Evolutionary conservation across 2,888 invertebrate genomes (phyloP).

Genomic region (Micropterix aruncella): DNA sequence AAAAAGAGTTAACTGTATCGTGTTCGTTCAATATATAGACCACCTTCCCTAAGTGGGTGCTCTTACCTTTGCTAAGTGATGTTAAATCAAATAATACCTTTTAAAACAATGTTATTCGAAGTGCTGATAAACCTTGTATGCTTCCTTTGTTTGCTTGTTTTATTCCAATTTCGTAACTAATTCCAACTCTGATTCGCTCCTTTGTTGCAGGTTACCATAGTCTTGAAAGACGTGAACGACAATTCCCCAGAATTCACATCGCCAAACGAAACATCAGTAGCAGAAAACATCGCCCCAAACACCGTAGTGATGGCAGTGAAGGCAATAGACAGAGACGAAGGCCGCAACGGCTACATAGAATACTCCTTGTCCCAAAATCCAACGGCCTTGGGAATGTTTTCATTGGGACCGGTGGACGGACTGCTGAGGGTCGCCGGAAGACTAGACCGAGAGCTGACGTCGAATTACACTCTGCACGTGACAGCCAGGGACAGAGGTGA

Average conservation of each 20-base stretch:
- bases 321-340: constrained; percentile 82
- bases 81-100: no score
- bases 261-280: constrained; percentile 61
- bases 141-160: no score
- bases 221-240: constrained; percentile 84
- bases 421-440: constrained; percentile 71
- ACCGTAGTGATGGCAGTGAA: constrained; percentile 82
- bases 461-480: constrained; percentile 60
- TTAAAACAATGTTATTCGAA: no score
- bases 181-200: no score
- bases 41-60: no score
- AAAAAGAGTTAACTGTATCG: no score
- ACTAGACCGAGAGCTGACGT: constrained; percentile 69
- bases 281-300: constrained; percentile 75
- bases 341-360: constrained; percentile 81
- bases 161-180: no score
- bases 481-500: constrained; percentile 84
- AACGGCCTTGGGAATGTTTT: constrained; percentile 53
- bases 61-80: no score
- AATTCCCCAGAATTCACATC: constrained; percentile 78
- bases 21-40: no score
- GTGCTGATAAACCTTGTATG: constrained; percentile 5
- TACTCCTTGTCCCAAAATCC: constrained; percentile 62
- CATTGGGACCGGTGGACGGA: constrained; percentile 77
- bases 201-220: constrained; percentile 62